A percentile compares a stretch with the other conserved stretches of the same genome.
Evolutionary conservation across 2,113 vertebrate genomes (phyloP).

Genomic region (Gymnogyps californianus): DNA sequence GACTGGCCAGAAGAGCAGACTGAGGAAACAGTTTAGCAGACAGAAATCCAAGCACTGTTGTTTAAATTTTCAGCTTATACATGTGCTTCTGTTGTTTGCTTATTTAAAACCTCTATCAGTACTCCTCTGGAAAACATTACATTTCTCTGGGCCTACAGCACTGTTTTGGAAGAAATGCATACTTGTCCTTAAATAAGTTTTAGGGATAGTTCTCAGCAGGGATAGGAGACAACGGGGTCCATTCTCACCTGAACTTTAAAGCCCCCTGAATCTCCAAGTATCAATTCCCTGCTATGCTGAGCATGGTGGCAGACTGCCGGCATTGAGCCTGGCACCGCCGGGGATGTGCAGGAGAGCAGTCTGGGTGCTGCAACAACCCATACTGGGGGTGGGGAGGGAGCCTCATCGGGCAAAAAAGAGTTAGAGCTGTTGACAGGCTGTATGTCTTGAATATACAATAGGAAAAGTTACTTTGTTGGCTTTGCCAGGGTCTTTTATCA

Average conservation of each 20-base stretch:
- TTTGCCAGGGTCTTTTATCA: not conserved
- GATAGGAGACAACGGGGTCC: not conserved
- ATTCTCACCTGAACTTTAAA: not conserved
- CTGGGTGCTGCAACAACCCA: not conserved
- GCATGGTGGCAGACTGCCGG: not conserved
- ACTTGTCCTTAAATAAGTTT: not conserved
- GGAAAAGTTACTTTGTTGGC: not conserved
- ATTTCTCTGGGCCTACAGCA: not conserved
- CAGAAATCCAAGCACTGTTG: not conserved
- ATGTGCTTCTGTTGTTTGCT: not conserved
- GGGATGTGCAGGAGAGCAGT: not conserved
- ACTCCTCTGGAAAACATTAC: not conserved
- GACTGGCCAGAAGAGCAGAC: not conserved
- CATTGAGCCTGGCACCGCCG: fast-evolving
- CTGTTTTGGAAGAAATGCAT: not conserved
- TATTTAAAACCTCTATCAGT: not conserved
- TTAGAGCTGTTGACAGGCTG: not conserved
- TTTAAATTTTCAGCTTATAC: not conserved
- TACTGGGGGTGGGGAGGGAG: not conserved
- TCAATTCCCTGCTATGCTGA: not conserved
- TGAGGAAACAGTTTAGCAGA: not conserved
- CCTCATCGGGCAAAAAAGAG: fast-evolving
- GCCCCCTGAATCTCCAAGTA: not conserved
- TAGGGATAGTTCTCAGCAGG: not conserved
- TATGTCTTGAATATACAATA: not conserved